Evolutionary conservation across 2,797 vertebrate species (phyloP), one percentile per base, ranked within the genome.

Genomic region (Denticeps clupeoides): DNA sequence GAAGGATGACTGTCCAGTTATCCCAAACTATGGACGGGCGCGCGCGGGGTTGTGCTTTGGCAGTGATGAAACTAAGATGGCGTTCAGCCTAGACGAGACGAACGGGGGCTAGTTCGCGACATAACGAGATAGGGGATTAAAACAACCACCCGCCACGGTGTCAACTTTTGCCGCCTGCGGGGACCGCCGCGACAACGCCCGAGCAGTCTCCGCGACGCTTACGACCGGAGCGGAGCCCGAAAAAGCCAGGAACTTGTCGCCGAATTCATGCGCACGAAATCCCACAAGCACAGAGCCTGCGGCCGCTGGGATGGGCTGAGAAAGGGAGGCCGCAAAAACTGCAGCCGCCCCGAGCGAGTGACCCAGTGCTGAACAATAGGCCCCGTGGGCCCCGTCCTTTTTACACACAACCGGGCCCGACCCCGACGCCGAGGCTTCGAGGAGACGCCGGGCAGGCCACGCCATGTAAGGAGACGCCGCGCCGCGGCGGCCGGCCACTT

Each of bases 61-160:
- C 74, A 71, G 79, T 80, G 81, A 82, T 79, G 79, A 81, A 82
- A 72, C 71, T 81, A 86, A 85, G 81, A 87, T 87, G 84, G 84
- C 82, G 83, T 73, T 75, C 77, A 77, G 68, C 80, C 65, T 72
- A 79, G 73, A 72, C 74, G 79, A 78, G 70, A 78, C 74, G 79
- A 74, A 74, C 70, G 62, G 72, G 68, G 62, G 70, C 64, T 75
- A 77, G 58, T 67, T 65, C 72, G 35, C 42, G 31, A 41, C 21
- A 11, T 21, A 35, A 8, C 10, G 35, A 38, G 4, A 28, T 28
- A 10, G 10, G 27, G 28, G 27, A 38, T 38, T 4, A 38, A 11
- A 8, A 4, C 38, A 38, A 38, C 38, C 38, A 19, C 38, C 21
- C 16, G 21, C 9, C n/a, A n/a, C n/a, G n/a, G n/a, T n/a, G 11